Conservation (phyloP, 2,113 vertebrate species). For the Procavia capensis region DNA sequence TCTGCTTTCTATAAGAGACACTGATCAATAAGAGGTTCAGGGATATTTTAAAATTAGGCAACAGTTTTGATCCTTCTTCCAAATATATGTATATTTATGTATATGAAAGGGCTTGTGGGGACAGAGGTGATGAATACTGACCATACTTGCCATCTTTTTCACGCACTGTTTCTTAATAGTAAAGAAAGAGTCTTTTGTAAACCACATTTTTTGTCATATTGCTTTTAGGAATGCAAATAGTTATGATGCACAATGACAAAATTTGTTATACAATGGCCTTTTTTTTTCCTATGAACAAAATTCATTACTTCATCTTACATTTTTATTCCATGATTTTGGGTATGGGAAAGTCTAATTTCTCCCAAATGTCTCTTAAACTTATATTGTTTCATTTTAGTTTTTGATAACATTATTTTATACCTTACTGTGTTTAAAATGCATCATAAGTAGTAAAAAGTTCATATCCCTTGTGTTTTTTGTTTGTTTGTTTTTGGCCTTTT, state of each 20-base stretch:
- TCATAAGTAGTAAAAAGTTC: neutral
- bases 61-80: conserved; percentile 36
- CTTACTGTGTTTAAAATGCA: conserved; percentile 14
- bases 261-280: conserved; percentile 12
- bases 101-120: neutral
- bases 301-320: neutral
- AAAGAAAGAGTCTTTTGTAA: conserved; percentile 66
- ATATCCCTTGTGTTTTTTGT: neutral
- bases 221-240: conserved; percentile 69
- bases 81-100: conserved; percentile 60
- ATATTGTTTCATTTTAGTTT: neutral
- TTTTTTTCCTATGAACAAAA: conserved; percentile 40
- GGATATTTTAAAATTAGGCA: conserved; percentile 71
- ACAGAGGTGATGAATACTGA: neutral
- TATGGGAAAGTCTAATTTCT: conserved; percentile 17
- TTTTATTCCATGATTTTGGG: neutral
- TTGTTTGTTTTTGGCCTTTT: neutral
- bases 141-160: conserved; percentile 9
- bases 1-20: conserved; percentile 80
- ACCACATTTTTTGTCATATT: conserved; percentile 46
- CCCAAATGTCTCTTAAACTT: neutral
- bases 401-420: neutral
- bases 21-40: conserved; percentile 80
- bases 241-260: conserved; percentile 59
- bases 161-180: conserved; percentile 62